These are phyloP conservation scores for Sebastes trivittatus DNA, from an alignment of 2,797 vertebrate species.

Conservation along the genomic window DNA sequence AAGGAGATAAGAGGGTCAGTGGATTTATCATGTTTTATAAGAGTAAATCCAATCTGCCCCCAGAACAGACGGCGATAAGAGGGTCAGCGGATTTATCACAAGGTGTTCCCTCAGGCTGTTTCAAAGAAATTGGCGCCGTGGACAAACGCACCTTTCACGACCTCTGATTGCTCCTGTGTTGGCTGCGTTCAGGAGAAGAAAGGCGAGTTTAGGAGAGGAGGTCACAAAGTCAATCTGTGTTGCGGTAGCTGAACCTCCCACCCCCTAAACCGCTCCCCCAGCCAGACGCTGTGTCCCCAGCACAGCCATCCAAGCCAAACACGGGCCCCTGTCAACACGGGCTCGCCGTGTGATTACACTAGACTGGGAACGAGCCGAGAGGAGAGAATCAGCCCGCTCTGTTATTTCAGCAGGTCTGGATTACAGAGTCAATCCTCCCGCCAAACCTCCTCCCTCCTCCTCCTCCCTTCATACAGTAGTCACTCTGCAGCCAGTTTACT, in stretches of 20 bases:
- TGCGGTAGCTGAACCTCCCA: slow-evolving; percentile 13
- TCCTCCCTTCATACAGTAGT: slow-evolving; percentile 69
- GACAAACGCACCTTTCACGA: slow-evolving; percentile 1
- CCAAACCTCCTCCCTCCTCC: slow-evolving; percentile 54
- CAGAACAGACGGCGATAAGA: slow-evolving; percentile 33
- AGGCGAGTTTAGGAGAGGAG: slow-evolving; percentile 19
- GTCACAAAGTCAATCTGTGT: slow-evolving; percentile 55
- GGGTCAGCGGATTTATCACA: slow-evolving; percentile 26
- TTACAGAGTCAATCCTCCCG: slow-evolving; percentile 64
- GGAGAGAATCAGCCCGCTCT: slow-evolving; percentile 60
- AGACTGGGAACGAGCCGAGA: slow-evolving; percentile 66
- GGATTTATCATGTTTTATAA: slow-evolving; percentile 48
- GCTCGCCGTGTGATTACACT: slow-evolving; percentile 65
- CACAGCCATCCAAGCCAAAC: slow-evolving; percentile 72
- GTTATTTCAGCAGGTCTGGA: slow-evolving; percentile 80
- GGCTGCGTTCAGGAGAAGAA: slow-evolving; percentile 29
- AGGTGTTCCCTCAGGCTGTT: slow-evolving; percentile 4
- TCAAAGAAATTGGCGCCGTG: slow-evolving; percentile 2
- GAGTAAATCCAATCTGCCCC: slow-evolving; percentile 33
- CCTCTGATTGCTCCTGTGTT: slow-evolving; percentile 28
- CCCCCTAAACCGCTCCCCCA: not conserved
- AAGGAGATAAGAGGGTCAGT: slow-evolving; percentile 32
- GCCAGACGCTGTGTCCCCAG: slow-evolving; percentile 68
- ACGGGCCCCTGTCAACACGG: slow-evolving; percentile 71
- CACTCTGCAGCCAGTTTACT: slow-evolving; percentile 61